Evolutionary conservation across 2,113 vertebrate genomes (phyloP).

Genomic region (Forbesichthys papilliferus): DNA sequence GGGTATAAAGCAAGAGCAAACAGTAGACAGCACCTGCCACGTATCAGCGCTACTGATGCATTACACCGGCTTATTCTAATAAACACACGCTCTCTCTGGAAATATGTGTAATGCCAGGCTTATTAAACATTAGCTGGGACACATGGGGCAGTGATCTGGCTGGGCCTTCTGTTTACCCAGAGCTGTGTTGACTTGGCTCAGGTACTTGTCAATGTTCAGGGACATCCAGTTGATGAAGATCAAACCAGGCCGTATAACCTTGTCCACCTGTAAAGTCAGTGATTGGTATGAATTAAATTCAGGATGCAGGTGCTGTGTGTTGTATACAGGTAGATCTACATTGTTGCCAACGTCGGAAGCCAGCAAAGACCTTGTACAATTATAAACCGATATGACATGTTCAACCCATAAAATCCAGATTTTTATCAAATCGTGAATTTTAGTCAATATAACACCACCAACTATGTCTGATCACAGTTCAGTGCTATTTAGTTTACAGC

Average conservation of each 20-base stretch:
- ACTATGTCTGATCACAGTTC: too few species aligned
- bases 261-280: slow-evolving; percentile 75
- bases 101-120: neutral
- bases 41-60: too few species aligned
- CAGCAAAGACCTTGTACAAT: too few species aligned
- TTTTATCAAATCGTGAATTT: too few species aligned
- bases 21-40: neutral
- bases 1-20: neutral
- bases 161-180: slow-evolving; percentile 76
- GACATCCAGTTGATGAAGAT: slow-evolving; percentile 88
- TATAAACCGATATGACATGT: too few species aligned
- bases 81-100: too few species aligned
- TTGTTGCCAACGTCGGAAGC: neutral
- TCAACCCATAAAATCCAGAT: too few species aligned
- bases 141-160: slow-evolving; percentile 3
- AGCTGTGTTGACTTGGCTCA: slow-evolving; percentile 75
- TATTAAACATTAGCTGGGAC: slow-evolving; percentile 8
- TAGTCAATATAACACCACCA: too few species aligned
- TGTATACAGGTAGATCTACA: neutral
- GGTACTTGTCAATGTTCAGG: slow-evolving; percentile 85
- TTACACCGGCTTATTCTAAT: too few species aligned
- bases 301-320: neutral
- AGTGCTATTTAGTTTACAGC: too few species aligned
- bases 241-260: slow-evolving; percentile 85
- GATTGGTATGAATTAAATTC: neutral